phyloP scores from a whole-genome alignment of 2,888 invertebrate species.

The Cheilosia soror region DNA sequence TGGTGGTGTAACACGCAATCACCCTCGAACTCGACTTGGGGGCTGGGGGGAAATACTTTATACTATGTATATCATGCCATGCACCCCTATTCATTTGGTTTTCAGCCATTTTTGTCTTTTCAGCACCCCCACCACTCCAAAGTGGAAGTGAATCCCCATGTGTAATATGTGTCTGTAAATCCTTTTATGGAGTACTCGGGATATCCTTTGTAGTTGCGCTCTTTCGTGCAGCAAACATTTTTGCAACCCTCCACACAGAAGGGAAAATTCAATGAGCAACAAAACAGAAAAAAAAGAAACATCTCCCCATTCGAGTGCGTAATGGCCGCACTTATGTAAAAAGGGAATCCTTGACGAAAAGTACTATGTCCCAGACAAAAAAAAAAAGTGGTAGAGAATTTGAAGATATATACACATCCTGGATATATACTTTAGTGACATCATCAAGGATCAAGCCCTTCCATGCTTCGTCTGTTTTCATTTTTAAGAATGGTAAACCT shows the following conservation, averaged over 20 bases:
- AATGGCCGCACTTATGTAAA: slow-evolving; percentile 70
- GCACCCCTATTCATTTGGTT: slow-evolving; percentile 39
- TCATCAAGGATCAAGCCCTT: slow-evolving; percentile 22
- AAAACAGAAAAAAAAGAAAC: slow-evolving; percentile 30
- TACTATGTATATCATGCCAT: slow-evolving; percentile 9
- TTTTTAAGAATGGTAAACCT: not conserved
- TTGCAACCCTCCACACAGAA: slow-evolving; percentile 57
- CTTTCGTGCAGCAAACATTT: slow-evolving; percentile 59
- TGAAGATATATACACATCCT: slow-evolving; percentile 48
- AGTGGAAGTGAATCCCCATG: slow-evolving; percentile 55
- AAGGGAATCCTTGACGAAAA: slow-evolving; percentile 60
- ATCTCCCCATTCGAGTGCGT: slow-evolving; percentile 71
- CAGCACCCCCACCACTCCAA: not conserved
- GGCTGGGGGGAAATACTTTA: slow-evolving; percentile 5
- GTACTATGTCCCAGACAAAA: slow-evolving; percentile 37
- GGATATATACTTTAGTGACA: slow-evolving; percentile 50
- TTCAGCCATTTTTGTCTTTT: slow-evolving; percentile 58
- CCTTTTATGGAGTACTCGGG: slow-evolving; percentile 67
- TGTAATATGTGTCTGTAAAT: slow-evolving; percentile 72
- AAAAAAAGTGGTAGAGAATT: slow-evolving; percentile 16
- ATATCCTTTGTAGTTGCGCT: slow-evolving; percentile 71
- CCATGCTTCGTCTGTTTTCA: not conserved
- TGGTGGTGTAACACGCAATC: slow-evolving; percentile 67
- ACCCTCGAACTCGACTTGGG: slow-evolving; percentile 39
- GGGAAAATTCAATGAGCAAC: slow-evolving; percentile 56